phyloP scores from a whole-genome alignment of 2,797 vertebrate genomes.

The Tympanoctomys barrerae region DNA sequence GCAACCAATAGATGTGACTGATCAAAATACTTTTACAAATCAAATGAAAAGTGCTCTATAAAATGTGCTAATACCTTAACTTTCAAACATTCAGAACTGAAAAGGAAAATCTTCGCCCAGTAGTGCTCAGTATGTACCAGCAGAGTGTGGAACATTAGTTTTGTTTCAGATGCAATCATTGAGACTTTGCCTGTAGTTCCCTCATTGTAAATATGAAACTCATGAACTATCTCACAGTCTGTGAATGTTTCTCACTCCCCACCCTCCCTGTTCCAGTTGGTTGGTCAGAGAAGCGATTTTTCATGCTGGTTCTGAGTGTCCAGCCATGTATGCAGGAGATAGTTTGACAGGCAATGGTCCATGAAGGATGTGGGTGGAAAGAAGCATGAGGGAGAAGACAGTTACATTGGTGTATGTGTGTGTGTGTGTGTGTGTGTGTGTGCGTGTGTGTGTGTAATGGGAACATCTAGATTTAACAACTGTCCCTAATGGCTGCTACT shows the following conservation, averaged over 20 bases:
- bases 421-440: too few relatives aligned
- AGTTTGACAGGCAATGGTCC: constrained; percentile 93
- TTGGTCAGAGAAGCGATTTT: constrained; percentile 90
- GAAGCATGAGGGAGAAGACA: constrained; percentile 68
- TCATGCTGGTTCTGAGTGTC: constrained; percentile 89
- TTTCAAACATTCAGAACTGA: constrained; percentile 21
- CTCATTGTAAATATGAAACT: constrained; percentile 84
- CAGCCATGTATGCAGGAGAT: constrained; percentile 92
- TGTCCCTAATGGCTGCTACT: constrained; percentile 87
- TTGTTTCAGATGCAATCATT: constrained; percentile 71
- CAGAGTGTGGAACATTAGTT: constrained; percentile 68
- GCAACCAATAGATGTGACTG: constrained; percentile 1
- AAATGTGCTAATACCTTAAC: not conserved
- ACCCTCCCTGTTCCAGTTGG: constrained; percentile 87
- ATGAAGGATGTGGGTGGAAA: constrained; percentile 90
- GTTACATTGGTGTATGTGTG: not conserved
- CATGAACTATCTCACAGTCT: constrained; percentile 84
- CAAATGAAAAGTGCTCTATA: not conserved
- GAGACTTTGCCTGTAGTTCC: constrained; percentile 76
- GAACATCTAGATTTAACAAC: constrained; percentile 81
- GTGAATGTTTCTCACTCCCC: constrained; percentile 76
- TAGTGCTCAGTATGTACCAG: constrained; percentile 29
- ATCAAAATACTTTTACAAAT: constrained; percentile 55
- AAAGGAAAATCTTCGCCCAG: constrained; percentile 26
- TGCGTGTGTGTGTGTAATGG: not conserved